These are phyloP conservation scores for Leptosomus discolor DNA, from an alignment of 2,113 vertebrate species.

Conservation along the genomic window DNA sequence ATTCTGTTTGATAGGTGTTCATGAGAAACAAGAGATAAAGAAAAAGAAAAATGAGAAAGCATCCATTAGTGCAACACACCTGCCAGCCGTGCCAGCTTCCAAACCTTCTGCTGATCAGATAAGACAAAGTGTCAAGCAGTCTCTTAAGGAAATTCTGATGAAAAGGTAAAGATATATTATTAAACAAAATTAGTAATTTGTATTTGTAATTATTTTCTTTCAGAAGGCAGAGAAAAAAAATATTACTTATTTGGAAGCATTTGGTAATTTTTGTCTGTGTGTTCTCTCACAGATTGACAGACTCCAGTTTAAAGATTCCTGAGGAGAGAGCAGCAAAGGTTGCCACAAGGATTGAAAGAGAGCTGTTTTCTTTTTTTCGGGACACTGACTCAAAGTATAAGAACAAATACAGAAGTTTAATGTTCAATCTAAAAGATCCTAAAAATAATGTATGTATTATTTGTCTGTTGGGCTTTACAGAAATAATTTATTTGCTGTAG, in stretches of 20 bases:
- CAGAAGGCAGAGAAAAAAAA: neutral
- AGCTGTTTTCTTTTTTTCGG: slow-evolving; percentile 93
- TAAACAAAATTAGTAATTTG: neutral
- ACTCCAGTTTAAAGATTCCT: slow-evolving; percentile 88
- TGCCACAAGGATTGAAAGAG: slow-evolving; percentile 91
- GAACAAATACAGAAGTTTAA: slow-evolving; percentile 97
- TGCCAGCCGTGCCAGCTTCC: slow-evolving; percentile 66
- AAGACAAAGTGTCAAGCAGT: slow-evolving; percentile 91
- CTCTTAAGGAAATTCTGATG: slow-evolving; percentile 92
- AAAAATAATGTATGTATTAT: slow-evolving; percentile 93
- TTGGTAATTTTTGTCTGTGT: neutral
- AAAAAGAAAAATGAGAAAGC: slow-evolving; percentile 81
- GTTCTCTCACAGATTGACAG: slow-evolving; percentile 82
- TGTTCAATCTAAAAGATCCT: slow-evolving; percentile 97
- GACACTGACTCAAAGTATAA: slow-evolving; percentile 98
- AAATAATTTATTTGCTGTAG: neutral
- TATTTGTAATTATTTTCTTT: neutral
- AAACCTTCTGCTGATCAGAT: slow-evolving; percentile 95
- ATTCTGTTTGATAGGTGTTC: slow-evolving; percentile 71
- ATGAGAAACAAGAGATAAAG: slow-evolving; percentile 82
- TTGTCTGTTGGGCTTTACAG: neutral
- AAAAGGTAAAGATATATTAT: slow-evolving; percentile 81
- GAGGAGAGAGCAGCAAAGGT: slow-evolving; percentile 90
- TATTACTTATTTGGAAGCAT: neutral
- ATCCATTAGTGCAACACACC: slow-evolving; percentile 7